Conservation (phyloP, 2,113 vertebrate species). For the Promerops cafer region DNA sequence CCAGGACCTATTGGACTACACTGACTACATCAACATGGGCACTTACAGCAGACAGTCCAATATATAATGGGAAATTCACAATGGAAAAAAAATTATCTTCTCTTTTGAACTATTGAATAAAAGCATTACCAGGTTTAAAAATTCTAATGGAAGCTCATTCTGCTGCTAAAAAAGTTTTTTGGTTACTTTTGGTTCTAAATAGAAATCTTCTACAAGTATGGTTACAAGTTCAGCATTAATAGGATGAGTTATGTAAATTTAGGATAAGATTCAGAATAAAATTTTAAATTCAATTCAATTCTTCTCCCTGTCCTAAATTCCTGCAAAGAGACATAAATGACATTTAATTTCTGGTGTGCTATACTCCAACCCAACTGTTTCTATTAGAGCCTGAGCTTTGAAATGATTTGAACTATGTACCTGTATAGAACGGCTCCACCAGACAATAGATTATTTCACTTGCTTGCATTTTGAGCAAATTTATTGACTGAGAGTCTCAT, state of each 20-base stretch:
- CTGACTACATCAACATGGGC: background rate
- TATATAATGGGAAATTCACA: background rate
- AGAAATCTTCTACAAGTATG: background rate
- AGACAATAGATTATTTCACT: background rate
- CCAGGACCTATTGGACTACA: background rate
- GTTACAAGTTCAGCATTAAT: background rate
- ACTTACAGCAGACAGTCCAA: background rate
- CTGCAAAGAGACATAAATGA: background rate
- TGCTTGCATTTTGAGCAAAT: background rate
- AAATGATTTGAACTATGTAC: background rate
- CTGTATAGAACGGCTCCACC: background rate
- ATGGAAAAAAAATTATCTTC: background rate
- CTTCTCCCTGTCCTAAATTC: background rate
- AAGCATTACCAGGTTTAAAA: background rate
- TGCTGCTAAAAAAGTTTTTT: background rate
- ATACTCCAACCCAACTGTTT: background rate
- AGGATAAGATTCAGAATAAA: background rate
- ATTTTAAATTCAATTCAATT: background rate
- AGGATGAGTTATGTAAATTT: background rate
- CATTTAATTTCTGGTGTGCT: background rate
- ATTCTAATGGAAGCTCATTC: background rate
- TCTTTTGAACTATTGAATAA: background rate
- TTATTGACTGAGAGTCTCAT: background rate
- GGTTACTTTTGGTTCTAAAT: background rate
- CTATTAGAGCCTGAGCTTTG: background rate